Conservation (phyloP, 2,888 invertebrate species). For the Blastobasis adustella region DNA sequence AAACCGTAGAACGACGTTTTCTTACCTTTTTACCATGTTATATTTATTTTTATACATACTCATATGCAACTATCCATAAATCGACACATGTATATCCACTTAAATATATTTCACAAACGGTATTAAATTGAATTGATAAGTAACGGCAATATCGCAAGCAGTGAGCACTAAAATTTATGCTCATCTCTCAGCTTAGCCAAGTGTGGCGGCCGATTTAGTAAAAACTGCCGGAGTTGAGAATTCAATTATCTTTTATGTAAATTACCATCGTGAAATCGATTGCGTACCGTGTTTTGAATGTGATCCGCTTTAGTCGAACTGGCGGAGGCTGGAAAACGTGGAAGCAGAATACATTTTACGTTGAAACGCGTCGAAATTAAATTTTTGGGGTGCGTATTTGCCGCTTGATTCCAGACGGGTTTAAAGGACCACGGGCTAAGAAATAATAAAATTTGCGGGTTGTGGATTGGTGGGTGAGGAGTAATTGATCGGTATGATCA, state of each 20-base stretch:
- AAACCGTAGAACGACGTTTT: slow-evolving; percentile 31
- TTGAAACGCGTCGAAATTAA: too few species aligned
- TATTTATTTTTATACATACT: not conserved
- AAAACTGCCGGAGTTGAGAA: slow-evolving; percentile 15
- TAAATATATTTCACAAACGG: not conserved
- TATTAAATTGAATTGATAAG: slow-evolving; percentile 2
- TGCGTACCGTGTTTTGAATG: not conserved
- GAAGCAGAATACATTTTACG: too few species aligned
- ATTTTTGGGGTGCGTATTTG: too few species aligned
- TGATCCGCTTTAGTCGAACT: too few species aligned
- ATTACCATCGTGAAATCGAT: slow-evolving; percentile 1
- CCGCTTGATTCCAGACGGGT: too few species aligned
- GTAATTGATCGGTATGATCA: slow-evolving; percentile 12
- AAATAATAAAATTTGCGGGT: too few species aligned
- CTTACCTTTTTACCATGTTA: not conserved
- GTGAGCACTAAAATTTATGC: slow-evolving; percentile 30
- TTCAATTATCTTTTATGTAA: slow-evolving; percentile 25
- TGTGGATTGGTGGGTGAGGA: not conserved
- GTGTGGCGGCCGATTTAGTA: slow-evolving; percentile 26
- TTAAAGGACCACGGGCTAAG: too few species aligned
- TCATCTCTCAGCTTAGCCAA: slow-evolving; percentile 30
- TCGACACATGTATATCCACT: not conserved
- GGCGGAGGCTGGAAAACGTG: too few species aligned
- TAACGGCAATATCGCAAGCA: slow-evolving; percentile 32
- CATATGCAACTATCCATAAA: not conserved